Conservation (phyloP, 2,797 vertebrate species). For the Kryptopterus vitreolus region DNA sequence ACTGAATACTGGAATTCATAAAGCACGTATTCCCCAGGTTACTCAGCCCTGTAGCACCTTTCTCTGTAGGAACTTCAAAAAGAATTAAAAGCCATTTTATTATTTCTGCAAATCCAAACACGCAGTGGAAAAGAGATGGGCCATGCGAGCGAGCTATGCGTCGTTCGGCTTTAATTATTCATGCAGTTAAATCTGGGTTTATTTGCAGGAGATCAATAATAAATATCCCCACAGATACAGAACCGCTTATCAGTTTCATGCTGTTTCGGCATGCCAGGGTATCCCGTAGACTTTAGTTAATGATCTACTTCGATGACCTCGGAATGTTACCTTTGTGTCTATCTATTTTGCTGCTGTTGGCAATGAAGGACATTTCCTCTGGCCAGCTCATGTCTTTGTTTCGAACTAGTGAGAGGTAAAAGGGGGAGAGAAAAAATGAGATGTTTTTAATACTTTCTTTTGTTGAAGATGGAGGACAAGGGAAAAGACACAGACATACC, state of each 20-base stretch:
- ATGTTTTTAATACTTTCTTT: background rate
- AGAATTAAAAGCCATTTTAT: background rate
- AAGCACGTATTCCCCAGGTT: conserved; percentile 98
- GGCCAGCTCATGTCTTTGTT: conserved; percentile 99
- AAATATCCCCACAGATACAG: conserved; percentile 27
- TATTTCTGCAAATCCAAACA: background rate
- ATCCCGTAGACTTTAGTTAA: conserved; percentile 11
- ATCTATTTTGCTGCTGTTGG: conserved; percentile 99
- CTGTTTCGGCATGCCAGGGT: conserved; percentile 6
- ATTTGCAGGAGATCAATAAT: conserved; percentile 9
- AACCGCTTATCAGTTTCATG: conserved; percentile 13
- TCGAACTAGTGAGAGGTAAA: conserved; percentile 80
- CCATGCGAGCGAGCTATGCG: background rate
- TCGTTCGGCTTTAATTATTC: conserved; percentile 14
- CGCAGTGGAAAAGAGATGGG: background rate
- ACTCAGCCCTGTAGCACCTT: conserved; percentile 96
- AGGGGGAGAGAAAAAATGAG: conserved; percentile 7
- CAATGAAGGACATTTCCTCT: conserved; percentile 99
- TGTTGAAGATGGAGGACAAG: background rate
- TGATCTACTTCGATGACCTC: conserved; percentile 27
- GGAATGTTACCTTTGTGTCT: conserved; percentile 89
- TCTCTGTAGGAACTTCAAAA: conserved; percentile 88
- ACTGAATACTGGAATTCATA: conserved; percentile 99
- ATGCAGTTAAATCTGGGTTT: conserved; percentile 2
- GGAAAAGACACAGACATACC: conserved; percentile 69